Conservation (phyloP, 1,140 invertebrate genomes). For the Frieseomelitta varia region DNA sequence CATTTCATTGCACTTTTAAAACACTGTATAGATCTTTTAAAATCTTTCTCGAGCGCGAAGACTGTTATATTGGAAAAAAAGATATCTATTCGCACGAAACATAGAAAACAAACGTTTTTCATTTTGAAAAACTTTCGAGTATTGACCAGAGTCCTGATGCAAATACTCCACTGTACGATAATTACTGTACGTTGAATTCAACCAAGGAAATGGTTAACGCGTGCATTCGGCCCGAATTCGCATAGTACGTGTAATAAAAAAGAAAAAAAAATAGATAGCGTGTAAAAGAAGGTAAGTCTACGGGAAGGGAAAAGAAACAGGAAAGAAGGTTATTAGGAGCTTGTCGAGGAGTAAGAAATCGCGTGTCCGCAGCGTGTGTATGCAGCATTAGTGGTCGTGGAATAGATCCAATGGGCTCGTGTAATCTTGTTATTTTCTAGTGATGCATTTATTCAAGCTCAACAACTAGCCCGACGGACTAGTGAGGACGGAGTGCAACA, state of each 20-base stretch:
- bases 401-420: conserved; percentile 79
- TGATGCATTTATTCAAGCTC: conserved; percentile 97
- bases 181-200: neutral
- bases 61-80: too few relatives aligned
- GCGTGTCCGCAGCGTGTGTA: conserved; percentile 49
- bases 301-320: neutral
- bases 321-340: neutral
- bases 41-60: too few relatives aligned
- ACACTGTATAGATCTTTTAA: too few relatives aligned
- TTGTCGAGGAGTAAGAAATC: neutral
- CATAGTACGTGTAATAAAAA: neutral
- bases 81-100: too few relatives aligned
- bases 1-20: too few relatives aligned
- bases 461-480: conserved; percentile 95
- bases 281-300: neutral
- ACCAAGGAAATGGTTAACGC: conserved; percentile 11
- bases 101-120: too few relatives aligned
- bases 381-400: conserved; percentile 75
- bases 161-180: too few relatives aligned
- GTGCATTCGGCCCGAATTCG: neutral
- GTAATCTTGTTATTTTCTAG: conserved; percentile 91
- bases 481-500: conserved; percentile 90
- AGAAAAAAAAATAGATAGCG: neutral
- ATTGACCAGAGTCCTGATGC: too few relatives aligned
- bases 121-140: too few relatives aligned